Evolutionary conservation across 2,888 invertebrate genomes (phyloP).

Genomic region (Epinotia ramella): DNA sequence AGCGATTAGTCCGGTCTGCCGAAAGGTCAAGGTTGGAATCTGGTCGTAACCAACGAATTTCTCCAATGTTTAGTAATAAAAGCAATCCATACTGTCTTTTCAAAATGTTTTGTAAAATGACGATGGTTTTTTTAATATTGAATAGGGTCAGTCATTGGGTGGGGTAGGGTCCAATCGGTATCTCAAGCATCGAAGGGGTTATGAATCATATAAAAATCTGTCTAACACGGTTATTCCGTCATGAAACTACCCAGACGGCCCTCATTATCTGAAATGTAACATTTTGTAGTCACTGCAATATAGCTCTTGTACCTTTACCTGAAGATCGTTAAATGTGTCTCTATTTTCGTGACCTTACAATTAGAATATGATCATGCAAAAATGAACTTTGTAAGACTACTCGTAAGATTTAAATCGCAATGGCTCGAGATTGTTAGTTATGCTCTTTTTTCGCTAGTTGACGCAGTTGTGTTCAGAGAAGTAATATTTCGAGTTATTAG

Average conservation of each 20-base stretch:
- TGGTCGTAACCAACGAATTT: too few species aligned
- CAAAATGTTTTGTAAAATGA: background rate
- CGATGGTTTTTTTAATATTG: background rate
- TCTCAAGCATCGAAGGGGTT: background rate
- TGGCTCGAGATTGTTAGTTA: background rate
- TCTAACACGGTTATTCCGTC: background rate
- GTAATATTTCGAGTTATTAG: constrained; percentile 40
- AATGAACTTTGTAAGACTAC: background rate
- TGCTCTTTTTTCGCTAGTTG: background rate
- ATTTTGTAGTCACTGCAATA: background rate
- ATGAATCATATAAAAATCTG: background rate
- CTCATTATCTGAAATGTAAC: background rate
- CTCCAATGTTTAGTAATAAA: too few species aligned
- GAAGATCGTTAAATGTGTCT: background rate
- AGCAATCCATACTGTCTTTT: too few species aligned
- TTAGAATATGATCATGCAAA: background rate
- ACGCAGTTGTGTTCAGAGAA: constrained; percentile 32
- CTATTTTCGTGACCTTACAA: background rate
- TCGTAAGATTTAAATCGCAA: background rate
- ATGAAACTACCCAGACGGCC: background rate
- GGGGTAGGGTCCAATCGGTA: background rate
- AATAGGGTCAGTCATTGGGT: background rate
- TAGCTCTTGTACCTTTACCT: background rate
- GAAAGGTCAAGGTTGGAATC: background rate
- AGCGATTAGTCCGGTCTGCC: background rate